A percentile compares a stretch with the other conserved stretches of the same genome.
These are phyloP conservation scores for Scaptomyza hsui DNA, from an alignment of 1,140 invertebrate species.

Conservation along the genomic window DNA sequence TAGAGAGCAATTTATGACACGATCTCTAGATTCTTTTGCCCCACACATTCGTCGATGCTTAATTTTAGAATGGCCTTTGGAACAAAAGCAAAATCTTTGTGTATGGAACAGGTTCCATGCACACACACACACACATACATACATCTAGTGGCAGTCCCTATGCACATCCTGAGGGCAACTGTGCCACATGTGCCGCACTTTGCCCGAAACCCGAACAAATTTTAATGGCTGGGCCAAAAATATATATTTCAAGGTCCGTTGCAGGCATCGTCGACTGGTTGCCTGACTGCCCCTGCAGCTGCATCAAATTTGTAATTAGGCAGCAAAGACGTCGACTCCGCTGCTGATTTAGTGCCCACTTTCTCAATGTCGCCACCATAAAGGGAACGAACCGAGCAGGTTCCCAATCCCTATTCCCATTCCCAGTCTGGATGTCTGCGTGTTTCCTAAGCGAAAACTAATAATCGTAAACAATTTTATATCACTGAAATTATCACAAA, in stretches of 20 bases:
- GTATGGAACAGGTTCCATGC: slow-evolving; percentile 58
- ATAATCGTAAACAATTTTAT: slow-evolving; percentile 58
- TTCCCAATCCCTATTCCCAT: slow-evolving; percentile 4
- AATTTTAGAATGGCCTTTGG: slow-evolving; percentile 62
- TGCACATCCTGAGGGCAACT: slow-evolving; percentile 38
- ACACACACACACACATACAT: slow-evolving; percentile 12
- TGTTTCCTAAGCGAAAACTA: slow-evolving; percentile 47
- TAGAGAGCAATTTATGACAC: slow-evolving; percentile 43
- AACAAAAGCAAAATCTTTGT: slow-evolving; percentile 38
- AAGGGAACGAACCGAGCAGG: slow-evolving; percentile 9
- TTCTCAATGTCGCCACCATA: slow-evolving; percentile 29
- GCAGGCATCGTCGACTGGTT: slow-evolving; percentile 27
- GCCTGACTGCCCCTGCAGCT: slow-evolving; percentile 40
- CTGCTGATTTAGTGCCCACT: slow-evolving; percentile 51
- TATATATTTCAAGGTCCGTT: slow-evolving; percentile 59
- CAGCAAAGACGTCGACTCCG: slow-evolving; percentile 35
- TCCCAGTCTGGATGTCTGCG: slow-evolving; percentile 8
- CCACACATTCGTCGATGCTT: slow-evolving; percentile 37
- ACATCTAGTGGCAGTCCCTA: neutral
- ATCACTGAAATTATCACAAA: slow-evolving; percentile 54
- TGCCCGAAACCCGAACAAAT: slow-evolving; percentile 42
- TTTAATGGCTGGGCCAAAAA: slow-evolving; percentile 33
- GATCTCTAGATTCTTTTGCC: slow-evolving; percentile 29
- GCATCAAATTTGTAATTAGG: slow-evolving; percentile 57
- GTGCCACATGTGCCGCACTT: slow-evolving; percentile 41